These are phyloP conservation scores for Sesamia nonagrioides DNA, from an alignment of 1,140 invertebrate genomes.

Conservation along the genomic window DNA sequence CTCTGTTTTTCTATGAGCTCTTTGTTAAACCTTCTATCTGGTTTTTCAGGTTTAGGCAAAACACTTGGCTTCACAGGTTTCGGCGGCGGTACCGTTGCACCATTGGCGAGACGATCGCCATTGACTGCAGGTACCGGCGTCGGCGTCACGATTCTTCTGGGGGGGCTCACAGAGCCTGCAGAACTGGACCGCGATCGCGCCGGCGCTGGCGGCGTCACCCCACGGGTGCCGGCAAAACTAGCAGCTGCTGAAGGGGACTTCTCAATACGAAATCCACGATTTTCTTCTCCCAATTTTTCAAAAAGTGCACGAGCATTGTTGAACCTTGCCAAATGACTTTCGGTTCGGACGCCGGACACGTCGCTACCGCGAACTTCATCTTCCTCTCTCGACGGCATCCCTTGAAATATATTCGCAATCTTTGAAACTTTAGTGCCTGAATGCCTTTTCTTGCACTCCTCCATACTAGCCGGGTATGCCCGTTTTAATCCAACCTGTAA, in stretches of 20 bases:
- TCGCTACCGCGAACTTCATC: conserved; percentile 86
- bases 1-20: conserved; percentile 96
- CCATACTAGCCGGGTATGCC: conserved; percentile 87
- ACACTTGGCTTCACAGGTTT: conserved; percentile 87
- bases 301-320: conserved; percentile 97
- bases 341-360: conserved; percentile 94
- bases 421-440: conserved; percentile 95
- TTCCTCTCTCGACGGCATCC: conserved; percentile 85
- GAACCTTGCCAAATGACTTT: conserved; percentile 96
- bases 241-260: conserved; percentile 85
- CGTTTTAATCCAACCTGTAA: conserved; percentile 85
- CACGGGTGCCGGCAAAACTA: conserved; percentile 82
- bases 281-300: conserved; percentile 95
- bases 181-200: conserved; percentile 88
- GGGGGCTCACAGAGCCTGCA: conserved; percentile 89
- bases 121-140: conserved; percentile 80
- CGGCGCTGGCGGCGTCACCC: conserved; percentile 69
- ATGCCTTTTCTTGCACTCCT: conserved; percentile 91
- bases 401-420: conserved; percentile 96
- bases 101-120: conserved; percentile 84
- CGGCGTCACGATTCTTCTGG: conserved; percentile 80
- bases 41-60: conserved; percentile 91
- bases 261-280: conserved; percentile 87
- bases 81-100: conserved; percentile 77
- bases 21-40: conserved; percentile 93